phyloP scores from a whole-genome alignment of 2,888 invertebrate species.

The Nycteola revayana region DNA sequence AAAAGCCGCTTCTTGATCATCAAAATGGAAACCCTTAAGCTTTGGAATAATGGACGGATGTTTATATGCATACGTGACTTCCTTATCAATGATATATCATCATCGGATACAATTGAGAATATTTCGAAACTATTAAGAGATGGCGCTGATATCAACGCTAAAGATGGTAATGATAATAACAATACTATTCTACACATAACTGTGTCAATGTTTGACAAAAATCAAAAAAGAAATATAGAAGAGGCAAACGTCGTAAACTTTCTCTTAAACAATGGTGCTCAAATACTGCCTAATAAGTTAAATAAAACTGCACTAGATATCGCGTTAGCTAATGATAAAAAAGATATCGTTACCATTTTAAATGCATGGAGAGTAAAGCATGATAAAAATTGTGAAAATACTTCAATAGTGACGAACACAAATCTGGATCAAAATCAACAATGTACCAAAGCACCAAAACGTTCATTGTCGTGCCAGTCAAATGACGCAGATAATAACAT shows the following conservation, averaged over 20 bases:
- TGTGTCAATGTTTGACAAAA: conserved; percentile 21
- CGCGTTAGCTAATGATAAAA: conserved; percentile 21
- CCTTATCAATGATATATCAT: conserved; percentile 10
- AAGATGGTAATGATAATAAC: conserved; percentile 21
- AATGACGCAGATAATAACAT: not conserved
- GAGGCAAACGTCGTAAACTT: conserved; percentile 3
- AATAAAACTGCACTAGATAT: conserved; percentile 20
- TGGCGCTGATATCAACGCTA: conserved; percentile 28
- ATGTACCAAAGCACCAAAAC: not conserved
- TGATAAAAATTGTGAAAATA: too few species aligned
- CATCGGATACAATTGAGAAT: conserved; percentile 20
- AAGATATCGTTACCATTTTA: conserved; percentile 19
- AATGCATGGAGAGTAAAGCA: conserved; percentile 2
- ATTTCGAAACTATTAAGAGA: conserved; percentile 18
- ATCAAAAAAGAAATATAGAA: not conserved
- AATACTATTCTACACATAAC: conserved; percentile 31
- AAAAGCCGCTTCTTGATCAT: too few species aligned
- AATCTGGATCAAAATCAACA: conserved; percentile 3
- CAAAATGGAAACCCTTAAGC: conserved; percentile 16
- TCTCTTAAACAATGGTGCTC: conserved; percentile 16
- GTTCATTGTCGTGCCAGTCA: not conserved
- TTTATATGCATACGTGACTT: conserved; percentile 23
- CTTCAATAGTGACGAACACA: not conserved
- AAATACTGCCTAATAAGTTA: conserved; percentile 12
- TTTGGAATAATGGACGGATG: conserved; percentile 24